phyloP scores from a whole-genome alignment of 2,888 invertebrate species.

The Philonicus albiceps region DNA sequence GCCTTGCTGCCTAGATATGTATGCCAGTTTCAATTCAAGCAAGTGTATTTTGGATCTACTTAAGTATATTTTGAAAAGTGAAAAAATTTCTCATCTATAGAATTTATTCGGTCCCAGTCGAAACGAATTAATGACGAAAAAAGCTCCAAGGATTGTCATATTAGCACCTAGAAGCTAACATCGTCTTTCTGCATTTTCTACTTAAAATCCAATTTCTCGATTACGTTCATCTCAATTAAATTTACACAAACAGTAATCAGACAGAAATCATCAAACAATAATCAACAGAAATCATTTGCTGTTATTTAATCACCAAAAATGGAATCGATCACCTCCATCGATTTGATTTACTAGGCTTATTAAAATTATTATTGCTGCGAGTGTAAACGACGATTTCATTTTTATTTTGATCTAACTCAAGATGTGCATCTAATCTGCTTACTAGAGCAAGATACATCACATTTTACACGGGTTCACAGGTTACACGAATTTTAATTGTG shows the following conservation, averaged over 20 bases:
- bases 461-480: background rate
- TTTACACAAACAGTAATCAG: background rate
- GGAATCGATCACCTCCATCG: background rate
- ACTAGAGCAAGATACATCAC: background rate
- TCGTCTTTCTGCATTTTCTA: background rate
- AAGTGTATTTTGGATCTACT: background rate
- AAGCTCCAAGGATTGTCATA: background rate
- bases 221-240: background rate
- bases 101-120: background rate
- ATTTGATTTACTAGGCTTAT: background rate
- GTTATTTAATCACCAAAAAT: background rate
- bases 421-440: background rate
- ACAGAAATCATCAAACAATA: no score
- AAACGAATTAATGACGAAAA: background rate
- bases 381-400: background rate
- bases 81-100: background rate
- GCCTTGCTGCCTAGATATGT: background rate
- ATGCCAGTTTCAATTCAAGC: background rate
- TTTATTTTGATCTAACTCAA: background rate
- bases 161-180: background rate
- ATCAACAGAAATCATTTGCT: background rate
- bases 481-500: no score
- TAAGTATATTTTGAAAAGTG: background rate
- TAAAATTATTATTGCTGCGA: background rate
- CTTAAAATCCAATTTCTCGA: background rate